Evolutionary conservation across 2,797 vertebrate species (phyloP).

Genomic region (Danio tinwini): DNA sequence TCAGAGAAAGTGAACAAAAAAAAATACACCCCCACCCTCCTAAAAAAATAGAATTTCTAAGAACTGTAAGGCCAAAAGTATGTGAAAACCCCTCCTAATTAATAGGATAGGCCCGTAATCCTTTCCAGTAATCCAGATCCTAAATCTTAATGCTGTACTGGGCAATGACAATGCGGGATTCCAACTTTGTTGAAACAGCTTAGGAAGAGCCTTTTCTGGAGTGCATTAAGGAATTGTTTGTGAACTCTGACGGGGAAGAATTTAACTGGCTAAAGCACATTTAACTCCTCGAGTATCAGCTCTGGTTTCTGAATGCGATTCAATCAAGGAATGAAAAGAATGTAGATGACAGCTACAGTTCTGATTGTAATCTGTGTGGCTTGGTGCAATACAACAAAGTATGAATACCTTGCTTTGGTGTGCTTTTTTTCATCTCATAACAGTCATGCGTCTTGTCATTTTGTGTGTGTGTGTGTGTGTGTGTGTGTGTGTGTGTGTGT

Average conservation of each 20-base stretch:
- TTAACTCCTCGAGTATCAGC: neutral
- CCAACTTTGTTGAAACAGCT: neutral
- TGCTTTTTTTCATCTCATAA: too few relatives aligned
- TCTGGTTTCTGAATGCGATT: too few relatives aligned
- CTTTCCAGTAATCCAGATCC: constrained; percentile 13
- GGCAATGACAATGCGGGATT: neutral
- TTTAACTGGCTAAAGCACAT: neutral
- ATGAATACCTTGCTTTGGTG: too few relatives aligned
- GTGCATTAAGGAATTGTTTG: neutral
- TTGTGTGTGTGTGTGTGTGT: too few relatives aligned
- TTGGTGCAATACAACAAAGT: too few relatives aligned
- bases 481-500: too few relatives aligned
- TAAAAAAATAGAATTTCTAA: neutral
- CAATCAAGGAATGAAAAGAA: too few relatives aligned
- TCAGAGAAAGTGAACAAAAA: neutral
- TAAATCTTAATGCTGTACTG: constrained; percentile 2
- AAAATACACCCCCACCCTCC: neutral
- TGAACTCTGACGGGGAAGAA: neutral
- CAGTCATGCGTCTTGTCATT: too few relatives aligned
- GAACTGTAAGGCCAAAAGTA: neutral
- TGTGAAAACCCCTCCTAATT: neutral
- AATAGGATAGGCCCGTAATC: neutral
- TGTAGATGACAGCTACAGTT: too few relatives aligned
- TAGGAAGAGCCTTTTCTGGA: neutral
- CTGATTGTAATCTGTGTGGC: too few relatives aligned